A percentile compares a stretch with the other conserved stretches of the same genome.
These are phyloP conservation scores for Julus scandinavius DNA, from an alignment of 2,888 invertebrate genomes.

Conservation along the genomic window DNA sequence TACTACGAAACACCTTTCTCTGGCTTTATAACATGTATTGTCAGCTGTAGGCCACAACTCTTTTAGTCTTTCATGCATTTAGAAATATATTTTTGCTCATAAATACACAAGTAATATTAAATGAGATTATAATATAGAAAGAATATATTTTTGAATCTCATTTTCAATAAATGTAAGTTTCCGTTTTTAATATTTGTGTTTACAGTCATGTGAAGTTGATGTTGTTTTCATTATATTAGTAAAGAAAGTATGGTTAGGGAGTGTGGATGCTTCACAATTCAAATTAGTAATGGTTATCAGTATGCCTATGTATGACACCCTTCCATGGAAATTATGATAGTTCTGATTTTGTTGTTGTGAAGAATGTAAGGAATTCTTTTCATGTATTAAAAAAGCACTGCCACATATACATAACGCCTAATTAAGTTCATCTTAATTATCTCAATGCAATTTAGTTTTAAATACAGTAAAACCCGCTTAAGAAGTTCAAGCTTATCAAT, in stretches of 20 bases:
- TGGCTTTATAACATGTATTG: neutral
- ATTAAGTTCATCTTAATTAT: too few species aligned
- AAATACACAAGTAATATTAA: conserved; percentile 15
- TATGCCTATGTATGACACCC: too few species aligned
- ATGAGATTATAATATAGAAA: neutral
- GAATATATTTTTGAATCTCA: conserved; percentile 19
- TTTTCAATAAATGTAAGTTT: neutral
- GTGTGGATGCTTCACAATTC: too few species aligned
- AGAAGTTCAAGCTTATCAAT: too few species aligned
- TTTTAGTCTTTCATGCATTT: neutral
- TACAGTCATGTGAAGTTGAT: neutral
- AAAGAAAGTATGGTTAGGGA: neutral
- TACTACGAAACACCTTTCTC: neutral
- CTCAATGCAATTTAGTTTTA: too few species aligned
- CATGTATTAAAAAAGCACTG: too few species aligned
- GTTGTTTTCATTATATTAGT: neutral
- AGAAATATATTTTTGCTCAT: neutral
- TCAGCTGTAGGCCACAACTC: neutral
- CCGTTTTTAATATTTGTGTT: neutral
- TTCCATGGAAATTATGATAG: too few species aligned
- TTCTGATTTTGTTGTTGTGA: too few species aligned
- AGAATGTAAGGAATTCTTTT: too few species aligned
- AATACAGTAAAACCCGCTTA: too few species aligned
- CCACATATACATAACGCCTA: too few species aligned
- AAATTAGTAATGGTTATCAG: too few species aligned